A percentile compares a stretch with the other conserved stretches of the same genome.
phyloP scores from a whole-genome alignment of 2,888 invertebrate genomes.

The Cantharis flavilabris region DNA sequence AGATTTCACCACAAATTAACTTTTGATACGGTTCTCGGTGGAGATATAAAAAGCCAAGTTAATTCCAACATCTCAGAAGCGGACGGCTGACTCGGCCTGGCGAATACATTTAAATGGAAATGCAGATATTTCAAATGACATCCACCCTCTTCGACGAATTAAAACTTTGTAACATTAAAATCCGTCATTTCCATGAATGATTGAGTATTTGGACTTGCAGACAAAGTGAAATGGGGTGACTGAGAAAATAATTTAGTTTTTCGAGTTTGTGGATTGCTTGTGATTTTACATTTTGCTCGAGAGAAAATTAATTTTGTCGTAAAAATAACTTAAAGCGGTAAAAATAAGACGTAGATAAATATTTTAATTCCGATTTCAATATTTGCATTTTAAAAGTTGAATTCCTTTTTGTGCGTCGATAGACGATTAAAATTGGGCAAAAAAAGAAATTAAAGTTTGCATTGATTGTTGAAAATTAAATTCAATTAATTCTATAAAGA shows the following conservation, averaged over 20 bases:
- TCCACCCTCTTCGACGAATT: slow-evolving; percentile 48
- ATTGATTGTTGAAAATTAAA: slow-evolving; percentile 1
- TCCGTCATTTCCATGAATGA: slow-evolving; percentile 57
- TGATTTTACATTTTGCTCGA: slow-evolving; percentile 53
- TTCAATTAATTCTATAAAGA: neutral
- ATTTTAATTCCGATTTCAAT: slow-evolving; percentile 21
- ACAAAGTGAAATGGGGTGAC: slow-evolving; percentile 49
- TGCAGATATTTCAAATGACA: slow-evolving; percentile 54
- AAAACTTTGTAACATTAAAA: slow-evolving; percentile 56
- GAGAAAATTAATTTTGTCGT: slow-evolving; percentile 54
- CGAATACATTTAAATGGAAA: slow-evolving; percentile 57
- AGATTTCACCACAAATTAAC: slow-evolving; percentile 58
- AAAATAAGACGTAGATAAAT: slow-evolving; percentile 48
- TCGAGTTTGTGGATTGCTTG: slow-evolving; percentile 48
- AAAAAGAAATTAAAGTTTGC: neutral
- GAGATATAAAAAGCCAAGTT: slow-evolving; percentile 56
- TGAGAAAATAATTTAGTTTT: slow-evolving; percentile 52
- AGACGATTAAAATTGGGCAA: neutral
- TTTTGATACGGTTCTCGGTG: slow-evolving; percentile 56
- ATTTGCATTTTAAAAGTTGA: slow-evolving; percentile 13
- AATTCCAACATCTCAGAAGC: slow-evolving; percentile 49
- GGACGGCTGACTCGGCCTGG: slow-evolving; percentile 37
- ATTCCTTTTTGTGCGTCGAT: neutral
- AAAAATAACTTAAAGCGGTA: slow-evolving; percentile 53
- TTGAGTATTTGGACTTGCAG: slow-evolving; percentile 53